These are phyloP conservation scores for Callaeas wilsoni DNA, from an alignment of 2,113 vertebrate species.

Conservation along the genomic window DNA sequence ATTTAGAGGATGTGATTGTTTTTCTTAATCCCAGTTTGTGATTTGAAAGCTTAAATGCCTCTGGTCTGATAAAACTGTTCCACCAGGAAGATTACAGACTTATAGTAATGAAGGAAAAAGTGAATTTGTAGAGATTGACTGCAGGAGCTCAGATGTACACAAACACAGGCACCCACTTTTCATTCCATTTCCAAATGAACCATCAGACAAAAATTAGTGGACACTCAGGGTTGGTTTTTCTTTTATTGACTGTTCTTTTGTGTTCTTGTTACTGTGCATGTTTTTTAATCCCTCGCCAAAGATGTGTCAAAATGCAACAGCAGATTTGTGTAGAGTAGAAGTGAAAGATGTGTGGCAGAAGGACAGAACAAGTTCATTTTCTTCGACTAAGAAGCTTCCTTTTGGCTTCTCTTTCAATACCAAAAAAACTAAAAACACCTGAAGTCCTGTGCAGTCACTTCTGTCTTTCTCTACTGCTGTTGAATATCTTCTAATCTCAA, in stretches of 20 bases:
- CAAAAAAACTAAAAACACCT: background rate
- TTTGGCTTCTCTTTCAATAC: background rate
- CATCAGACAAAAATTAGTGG: background rate
- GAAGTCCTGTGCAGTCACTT: background rate
- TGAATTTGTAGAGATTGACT: background rate
- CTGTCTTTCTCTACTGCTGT: background rate
- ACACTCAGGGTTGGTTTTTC: background rate
- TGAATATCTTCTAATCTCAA: background rate
- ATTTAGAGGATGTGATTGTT: background rate
- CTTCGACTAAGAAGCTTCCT: background rate
- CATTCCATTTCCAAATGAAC: background rate
- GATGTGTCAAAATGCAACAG: background rate
- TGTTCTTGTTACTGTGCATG: background rate
- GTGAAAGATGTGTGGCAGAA: background rate
- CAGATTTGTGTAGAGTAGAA: background rate
- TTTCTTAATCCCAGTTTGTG: background rate
- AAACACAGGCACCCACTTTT: background rate
- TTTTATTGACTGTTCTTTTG: background rate
- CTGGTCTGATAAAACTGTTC: background rate
- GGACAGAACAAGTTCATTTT: background rate
- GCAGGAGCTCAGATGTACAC: background rate
- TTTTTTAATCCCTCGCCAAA: background rate
- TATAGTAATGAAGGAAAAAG: accelerated
- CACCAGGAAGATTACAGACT: background rate
- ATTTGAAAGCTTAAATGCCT: background rate